A percentile compares a stretch with the other conserved stretches of the same genome.
Evolutionary conservation across 2,888 invertebrate species (phyloP).

Genomic region (Heliconius cydno): DNA sequence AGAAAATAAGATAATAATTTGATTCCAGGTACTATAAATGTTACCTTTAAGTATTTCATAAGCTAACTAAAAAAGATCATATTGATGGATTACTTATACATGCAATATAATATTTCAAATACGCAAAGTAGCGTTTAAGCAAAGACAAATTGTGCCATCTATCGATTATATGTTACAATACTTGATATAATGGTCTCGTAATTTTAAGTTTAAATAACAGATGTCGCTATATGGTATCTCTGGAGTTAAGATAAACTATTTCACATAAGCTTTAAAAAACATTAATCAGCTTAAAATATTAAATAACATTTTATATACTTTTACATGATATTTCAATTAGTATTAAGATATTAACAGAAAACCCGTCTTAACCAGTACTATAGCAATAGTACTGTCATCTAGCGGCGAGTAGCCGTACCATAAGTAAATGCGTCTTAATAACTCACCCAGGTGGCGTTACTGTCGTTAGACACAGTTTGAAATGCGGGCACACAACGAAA

Average conservation of each 20-base stretch:
- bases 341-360: not conserved
- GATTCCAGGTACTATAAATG: not conserved
- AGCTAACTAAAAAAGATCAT: not conserved
- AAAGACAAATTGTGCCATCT: constrained; percentile 1
- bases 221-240: not conserved
- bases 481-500: constrained; percentile 87
- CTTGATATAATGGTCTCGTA: not conserved
- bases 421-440: constrained; percentile 39
- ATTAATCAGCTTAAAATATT: not conserved
- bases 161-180: not conserved
- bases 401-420: constrained; percentile 49
- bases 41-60: not conserved
- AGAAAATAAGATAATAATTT: not conserved
- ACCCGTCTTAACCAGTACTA: too few relatives aligned
- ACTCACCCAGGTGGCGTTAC: constrained; percentile 87
- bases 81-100: too few relatives aligned
- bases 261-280: not conserved
- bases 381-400: constrained; percentile 57
- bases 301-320: not conserved
- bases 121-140: not conserved
- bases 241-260: not conserved
- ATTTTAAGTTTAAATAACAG: not conserved
- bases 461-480: constrained; percentile 85
- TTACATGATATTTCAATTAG: not conserved
- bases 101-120: not conserved